Evolutionary conservation across 2,888 invertebrate genomes (phyloP).

Genomic region (Eristalis pertinax): DNA sequence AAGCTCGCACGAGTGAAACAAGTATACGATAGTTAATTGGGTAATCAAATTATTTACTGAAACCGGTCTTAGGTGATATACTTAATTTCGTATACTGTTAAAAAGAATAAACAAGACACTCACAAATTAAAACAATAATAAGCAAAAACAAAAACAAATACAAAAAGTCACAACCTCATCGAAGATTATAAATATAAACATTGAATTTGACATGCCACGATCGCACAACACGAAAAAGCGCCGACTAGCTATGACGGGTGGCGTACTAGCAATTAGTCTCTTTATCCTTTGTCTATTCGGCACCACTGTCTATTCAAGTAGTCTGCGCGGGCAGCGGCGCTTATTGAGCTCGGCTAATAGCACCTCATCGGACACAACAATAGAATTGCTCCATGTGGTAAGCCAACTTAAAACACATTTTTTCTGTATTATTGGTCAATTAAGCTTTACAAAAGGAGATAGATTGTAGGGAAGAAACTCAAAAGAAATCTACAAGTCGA

Average conservation of each 20-base stretch:
- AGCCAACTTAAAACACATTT: conserved; percentile 73
- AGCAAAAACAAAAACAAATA: conserved; percentile 17
- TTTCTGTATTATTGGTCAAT: conserved; percentile 49
- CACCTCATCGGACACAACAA: conserved; percentile 74
- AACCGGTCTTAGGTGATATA: conserved; percentile 67
- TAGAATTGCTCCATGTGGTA: conserved; percentile 80
- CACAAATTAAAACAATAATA: background rate
- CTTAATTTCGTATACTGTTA: conserved; percentile 19
- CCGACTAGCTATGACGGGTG: conserved; percentile 79
- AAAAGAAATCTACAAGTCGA: conserved; percentile 51
- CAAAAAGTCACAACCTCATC: conserved; percentile 33
- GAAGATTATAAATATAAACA: conserved; percentile 70
- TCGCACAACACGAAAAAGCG: conserved; percentile 78
- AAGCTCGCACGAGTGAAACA: conserved; percentile 11
- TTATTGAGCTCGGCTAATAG: conserved; percentile 17
- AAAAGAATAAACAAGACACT: conserved; percentile 19
- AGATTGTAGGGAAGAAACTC: background rate
- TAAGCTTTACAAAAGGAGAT: conserved; percentile 47
- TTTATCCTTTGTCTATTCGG: conserved; percentile 77
- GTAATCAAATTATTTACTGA: conserved; percentile 44
- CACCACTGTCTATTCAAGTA: conserved; percentile 75
- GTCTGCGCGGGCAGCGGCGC: conserved; percentile 58
- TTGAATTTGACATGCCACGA: conserved; percentile 77
- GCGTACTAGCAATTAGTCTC: conserved; percentile 76
- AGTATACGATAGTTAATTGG: conserved; percentile 41